Percentiles rank a stretch among this genome's conserved stretches.
phyloP scores from a whole-genome alignment of 2,888 invertebrate genomes.

The Catotricha subobsoleta region DNA sequence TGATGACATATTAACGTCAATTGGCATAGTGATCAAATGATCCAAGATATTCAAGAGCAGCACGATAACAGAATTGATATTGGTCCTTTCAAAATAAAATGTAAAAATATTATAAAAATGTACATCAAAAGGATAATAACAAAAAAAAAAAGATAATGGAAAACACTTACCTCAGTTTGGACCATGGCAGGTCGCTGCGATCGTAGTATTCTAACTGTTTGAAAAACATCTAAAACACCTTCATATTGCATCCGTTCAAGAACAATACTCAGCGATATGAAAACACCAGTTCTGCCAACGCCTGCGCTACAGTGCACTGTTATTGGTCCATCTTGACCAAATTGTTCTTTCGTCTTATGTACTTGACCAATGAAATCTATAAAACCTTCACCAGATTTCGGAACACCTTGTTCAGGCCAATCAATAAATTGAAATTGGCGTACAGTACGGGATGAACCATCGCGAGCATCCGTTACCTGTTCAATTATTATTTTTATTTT shows the following conservation, averaged over 20 bases:
- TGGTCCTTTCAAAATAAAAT: slow-evolving; percentile 57
- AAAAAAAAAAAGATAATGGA: neutral
- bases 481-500: neutral
- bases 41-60: slow-evolving; percentile 94
- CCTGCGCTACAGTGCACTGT: slow-evolving; percentile 98
- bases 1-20: no score
- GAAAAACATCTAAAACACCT: slow-evolving; percentile 97
- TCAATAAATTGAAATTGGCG: slow-evolving; percentile 94
- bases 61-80: slow-evolving; percentile 98
- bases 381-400: slow-evolving; percentile 95
- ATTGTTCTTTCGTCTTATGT: slow-evolving; percentile 99
- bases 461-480: slow-evolving; percentile 89
- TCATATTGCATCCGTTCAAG: slow-evolving; percentile 98
- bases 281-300: slow-evolving; percentile 95
- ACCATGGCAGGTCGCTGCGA: slow-evolving; percentile 99
- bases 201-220: slow-evolving; percentile 92
- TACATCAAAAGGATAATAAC: neutral
- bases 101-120: neutral
- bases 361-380: slow-evolving; percentile 99
- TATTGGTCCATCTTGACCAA: slow-evolving; percentile 98
- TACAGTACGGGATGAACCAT: slow-evolving; percentile 88
- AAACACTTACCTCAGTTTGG: slow-evolving; percentile 74
- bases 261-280: slow-evolving; percentile 93
- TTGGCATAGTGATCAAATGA: slow-evolving; percentile 94
- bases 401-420: slow-evolving; percentile 94